Evolutionary conservation across 2,797 vertebrate species (phyloP).

Genomic region (Cyprinodon diabolis): DNA sequence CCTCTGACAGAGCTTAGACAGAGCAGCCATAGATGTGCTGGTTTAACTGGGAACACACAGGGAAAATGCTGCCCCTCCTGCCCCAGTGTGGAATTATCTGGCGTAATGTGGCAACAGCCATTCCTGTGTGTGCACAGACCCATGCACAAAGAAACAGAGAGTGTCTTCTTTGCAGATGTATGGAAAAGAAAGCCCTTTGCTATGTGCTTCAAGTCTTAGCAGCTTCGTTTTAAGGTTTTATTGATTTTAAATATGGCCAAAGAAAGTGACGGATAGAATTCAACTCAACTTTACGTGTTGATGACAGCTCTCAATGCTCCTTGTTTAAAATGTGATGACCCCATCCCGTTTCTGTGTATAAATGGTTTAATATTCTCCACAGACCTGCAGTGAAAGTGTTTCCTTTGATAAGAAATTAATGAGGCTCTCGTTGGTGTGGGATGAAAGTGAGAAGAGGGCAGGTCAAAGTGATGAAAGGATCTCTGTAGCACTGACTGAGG

Average conservation of each 20-base stretch:
- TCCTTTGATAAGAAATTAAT: constrained; percentile 77
- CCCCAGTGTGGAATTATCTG: constrained; percentile 65
- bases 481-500: constrained; percentile 46
- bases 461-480: constrained; percentile 74
- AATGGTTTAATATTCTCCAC: constrained; percentile 47
- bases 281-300: constrained; percentile 15
- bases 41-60: constrained; percentile 31
- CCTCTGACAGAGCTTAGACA: constrained; percentile 41
- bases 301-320: constrained; percentile 5
- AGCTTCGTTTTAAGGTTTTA: constrained; percentile 42
- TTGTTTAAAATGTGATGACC: constrained; percentile 52
- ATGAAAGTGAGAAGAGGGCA: constrained; percentile 69
- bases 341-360: constrained; percentile 25
- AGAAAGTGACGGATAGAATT: constrained; percentile 7
- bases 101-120: constrained; percentile 53
- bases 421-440: constrained; percentile 57
- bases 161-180: constrained; percentile 78
- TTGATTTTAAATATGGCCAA: not conserved
- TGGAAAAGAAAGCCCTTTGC: constrained; percentile 57
- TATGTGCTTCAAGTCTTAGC: constrained; percentile 60
- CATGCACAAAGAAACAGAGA: constrained; percentile 49
- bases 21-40: constrained; percentile 37
- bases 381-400: constrained; percentile 41
- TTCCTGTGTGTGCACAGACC: constrained; percentile 37
- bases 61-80: constrained; percentile 34